Evolutionary conservation across 2,797 vertebrate species (phyloP).

Genomic region (Trichosurus vulpecula): DNA sequence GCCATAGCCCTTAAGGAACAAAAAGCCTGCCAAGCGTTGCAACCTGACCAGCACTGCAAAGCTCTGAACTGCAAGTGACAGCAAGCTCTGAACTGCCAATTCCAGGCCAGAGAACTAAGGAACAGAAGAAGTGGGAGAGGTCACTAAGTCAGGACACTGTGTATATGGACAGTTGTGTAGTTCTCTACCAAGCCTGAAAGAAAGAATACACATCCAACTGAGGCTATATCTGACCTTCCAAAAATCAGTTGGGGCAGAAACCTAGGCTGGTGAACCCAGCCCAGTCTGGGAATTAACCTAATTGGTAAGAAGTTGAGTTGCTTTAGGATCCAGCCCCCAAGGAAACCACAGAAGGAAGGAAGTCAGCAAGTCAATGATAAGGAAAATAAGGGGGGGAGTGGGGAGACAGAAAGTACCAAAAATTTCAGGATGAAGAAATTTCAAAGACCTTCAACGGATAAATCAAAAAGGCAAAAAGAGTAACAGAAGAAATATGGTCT

Average conservation of each 20-base stretch:
- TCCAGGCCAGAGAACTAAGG: background rate
- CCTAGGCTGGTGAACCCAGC: background rate
- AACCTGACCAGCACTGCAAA: background rate
- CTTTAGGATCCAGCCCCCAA: background rate
- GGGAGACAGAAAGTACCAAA: background rate
- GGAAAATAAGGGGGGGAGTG: background rate
- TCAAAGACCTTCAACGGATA: background rate
- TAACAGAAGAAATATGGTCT: background rate
- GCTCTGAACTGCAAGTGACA: background rate
- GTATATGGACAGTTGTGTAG: background rate
- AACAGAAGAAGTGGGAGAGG: background rate
- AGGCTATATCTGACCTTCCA: background rate
- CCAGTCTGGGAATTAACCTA: background rate
- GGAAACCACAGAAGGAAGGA: background rate
- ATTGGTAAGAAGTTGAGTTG: background rate
- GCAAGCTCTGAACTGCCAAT: background rate
- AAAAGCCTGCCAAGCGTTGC: background rate
- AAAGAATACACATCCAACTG: background rate
- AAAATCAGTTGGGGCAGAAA: background rate
- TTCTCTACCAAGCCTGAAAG: background rate
- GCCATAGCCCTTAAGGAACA: background rate
- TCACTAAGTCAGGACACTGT: background rate
- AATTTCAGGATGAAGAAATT: background rate
- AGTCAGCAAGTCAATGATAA: background rate
- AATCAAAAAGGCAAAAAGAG: background rate